Percentiles rank a stretch among this genome's conserved stretches.
Conservation (phyloP, 2,888 invertebrate genomes). For the Perizoma affinitatum region DNA sequence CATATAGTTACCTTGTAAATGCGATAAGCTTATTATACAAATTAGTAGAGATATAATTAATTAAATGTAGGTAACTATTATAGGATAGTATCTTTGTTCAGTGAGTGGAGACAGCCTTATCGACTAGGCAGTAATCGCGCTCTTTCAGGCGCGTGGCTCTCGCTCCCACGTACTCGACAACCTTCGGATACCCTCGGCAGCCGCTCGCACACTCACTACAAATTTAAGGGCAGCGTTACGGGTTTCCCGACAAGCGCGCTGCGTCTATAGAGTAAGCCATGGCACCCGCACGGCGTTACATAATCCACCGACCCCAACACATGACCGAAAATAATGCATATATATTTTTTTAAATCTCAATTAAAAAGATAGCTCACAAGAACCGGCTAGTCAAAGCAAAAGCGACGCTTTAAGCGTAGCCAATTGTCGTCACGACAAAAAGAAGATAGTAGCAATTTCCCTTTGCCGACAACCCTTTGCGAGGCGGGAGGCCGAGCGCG, state of each 20-base stretch:
- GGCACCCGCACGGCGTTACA: constrained; percentile 61
- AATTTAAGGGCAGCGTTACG: constrained; percentile 80
- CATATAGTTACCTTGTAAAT: constrained; percentile 52
- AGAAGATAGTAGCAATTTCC: constrained; percentile 72
- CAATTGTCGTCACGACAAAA: constrained; percentile 68
- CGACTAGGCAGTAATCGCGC: constrained; percentile 82
- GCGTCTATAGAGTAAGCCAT: constrained; percentile 57
- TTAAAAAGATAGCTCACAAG: constrained; percentile 34
- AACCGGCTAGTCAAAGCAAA: constrained; percentile 50
- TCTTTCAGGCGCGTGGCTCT: constrained; percentile 62
- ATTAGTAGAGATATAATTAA: constrained; percentile 77
- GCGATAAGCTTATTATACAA: constrained; percentile 69
- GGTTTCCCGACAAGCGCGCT: constrained; percentile 66
- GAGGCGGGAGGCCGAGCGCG: constrained; percentile 65
- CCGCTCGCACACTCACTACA: constrained; percentile 63
- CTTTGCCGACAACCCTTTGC: constrained; percentile 79
- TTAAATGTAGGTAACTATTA: constrained; percentile 80
- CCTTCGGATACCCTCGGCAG: constrained; percentile 63
- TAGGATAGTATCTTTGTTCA: constrained; percentile 83
- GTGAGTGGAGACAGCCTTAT: constrained; percentile 81
- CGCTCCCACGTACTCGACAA: constrained; percentile 46
- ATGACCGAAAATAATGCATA: constrained; percentile 45
- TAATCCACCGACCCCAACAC: constrained; percentile 52
- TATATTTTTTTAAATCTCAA: constrained; percentile 36
- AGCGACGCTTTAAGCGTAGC: constrained; percentile 57